Conservation (phyloP, 2,113 vertebrate species). For the Ochotona curzoniae region DNA sequence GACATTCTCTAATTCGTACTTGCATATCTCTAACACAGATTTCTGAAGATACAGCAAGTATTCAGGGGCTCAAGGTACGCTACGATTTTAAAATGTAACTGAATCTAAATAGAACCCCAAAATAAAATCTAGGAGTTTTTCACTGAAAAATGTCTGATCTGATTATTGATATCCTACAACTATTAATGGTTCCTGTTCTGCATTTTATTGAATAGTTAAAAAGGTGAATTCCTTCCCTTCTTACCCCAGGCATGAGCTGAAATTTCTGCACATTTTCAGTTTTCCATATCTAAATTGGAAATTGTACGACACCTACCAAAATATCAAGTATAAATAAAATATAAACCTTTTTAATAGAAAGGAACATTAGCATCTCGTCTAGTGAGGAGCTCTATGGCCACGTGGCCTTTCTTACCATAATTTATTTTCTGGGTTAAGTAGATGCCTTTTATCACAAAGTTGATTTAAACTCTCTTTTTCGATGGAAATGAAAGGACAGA, state of each 20-base stretch:
- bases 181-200: constrained; percentile 76
- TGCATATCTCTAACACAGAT: constrained; percentile 73
- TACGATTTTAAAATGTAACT: constrained; percentile 77
- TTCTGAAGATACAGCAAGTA: constrained; percentile 76
- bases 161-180: constrained; percentile 81
- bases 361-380: constrained; percentile 63
- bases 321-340: constrained; percentile 81
- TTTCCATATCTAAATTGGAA: constrained; percentile 76
- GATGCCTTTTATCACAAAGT: constrained; percentile 52
- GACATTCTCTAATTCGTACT: constrained; percentile 78
- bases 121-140: constrained; percentile 83
- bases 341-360: constrained; percentile 75
- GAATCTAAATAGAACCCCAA: constrained; percentile 79
- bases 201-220: constrained; percentile 80
- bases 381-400: constrained; percentile 11
- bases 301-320: constrained; percentile 77
- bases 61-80: constrained; percentile 68
- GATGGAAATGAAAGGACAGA: constrained; percentile 37
- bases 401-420: constrained; percentile 8
- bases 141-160: constrained; percentile 78
- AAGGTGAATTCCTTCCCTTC: constrained; percentile 72
- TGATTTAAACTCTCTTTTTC: constrained; percentile 55
- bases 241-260: constrained; percentile 67
- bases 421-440: constrained; percentile 48
- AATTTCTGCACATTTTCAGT: constrained; percentile 75